A percentile compares a stretch with the other conserved stretches of the same genome.
phyloP scores from a whole-genome alignment of 2,113 vertebrate genomes.

The Electrona antarctica region DNA sequence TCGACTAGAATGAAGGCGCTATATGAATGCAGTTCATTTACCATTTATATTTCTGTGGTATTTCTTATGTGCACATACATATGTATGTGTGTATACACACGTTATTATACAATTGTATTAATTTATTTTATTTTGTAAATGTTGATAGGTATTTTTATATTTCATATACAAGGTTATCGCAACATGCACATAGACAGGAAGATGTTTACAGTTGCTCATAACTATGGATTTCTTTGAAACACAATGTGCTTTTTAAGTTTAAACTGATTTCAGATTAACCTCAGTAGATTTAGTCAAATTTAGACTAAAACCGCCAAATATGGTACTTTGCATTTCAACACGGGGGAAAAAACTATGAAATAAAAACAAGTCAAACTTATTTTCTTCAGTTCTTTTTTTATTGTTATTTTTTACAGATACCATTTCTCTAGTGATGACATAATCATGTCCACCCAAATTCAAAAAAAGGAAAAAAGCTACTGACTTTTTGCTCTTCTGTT shows the following conservation, averaged over 20 bases:
- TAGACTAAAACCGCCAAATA: background rate
- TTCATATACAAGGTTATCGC: conserved; percentile 53
- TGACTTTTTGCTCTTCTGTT: no score
- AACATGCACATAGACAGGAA: conserved; percentile 68
- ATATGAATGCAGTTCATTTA: no score
- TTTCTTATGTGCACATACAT: conserved; percentile 29
- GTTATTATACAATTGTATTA: conserved; percentile 55
- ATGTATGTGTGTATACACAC: conserved; percentile 31
- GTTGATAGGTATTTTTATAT: conserved; percentile 71
- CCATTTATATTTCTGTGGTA: no score
- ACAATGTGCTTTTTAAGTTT: conserved; percentile 55
- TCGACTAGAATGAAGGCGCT: no score
- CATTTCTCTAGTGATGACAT: no score
- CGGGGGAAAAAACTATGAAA: no score
- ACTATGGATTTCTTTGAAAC: conserved; percentile 56
- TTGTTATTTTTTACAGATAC: no score
- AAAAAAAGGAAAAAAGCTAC: no score
- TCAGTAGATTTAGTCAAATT: conserved; percentile 21
- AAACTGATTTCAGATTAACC: conserved; percentile 45
- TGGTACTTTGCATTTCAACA: background rate
- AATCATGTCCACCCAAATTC: no score
- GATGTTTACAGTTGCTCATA: conserved; percentile 76
- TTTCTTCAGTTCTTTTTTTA: no score
- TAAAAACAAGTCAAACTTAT: no score
- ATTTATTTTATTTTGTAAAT: conserved; percentile 74